These are phyloP conservation scores for Drosophila subquinaria DNA, from an alignment of 2,888 invertebrate species.

Conservation along the genomic window DNA sequence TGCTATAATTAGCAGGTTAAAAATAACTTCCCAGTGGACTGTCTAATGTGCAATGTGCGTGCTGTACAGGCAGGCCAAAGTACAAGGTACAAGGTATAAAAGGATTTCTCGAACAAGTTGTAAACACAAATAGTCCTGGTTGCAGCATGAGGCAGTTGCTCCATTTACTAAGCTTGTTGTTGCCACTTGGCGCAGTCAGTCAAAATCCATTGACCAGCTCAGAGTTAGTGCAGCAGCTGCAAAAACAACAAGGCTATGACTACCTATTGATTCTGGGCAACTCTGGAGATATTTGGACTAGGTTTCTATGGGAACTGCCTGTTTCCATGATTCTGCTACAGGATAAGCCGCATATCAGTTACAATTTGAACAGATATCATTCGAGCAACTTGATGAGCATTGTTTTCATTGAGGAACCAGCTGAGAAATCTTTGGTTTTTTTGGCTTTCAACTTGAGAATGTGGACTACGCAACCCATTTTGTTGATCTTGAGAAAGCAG, in stretches of 20 bases:
- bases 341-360: background rate
- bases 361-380: conserved; percentile 12
- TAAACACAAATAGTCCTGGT: background rate
- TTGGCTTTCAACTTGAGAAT: conserved; percentile 12
- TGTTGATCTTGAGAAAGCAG: conserved; percentile 23
- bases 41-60: conserved; percentile 27
- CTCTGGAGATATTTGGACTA: conserved; percentile 25
- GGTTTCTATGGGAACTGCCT: conserved; percentile 18
- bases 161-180: conserved; percentile 12
- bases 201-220: background rate
- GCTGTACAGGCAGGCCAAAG: background rate
- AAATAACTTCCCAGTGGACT: conserved; percentile 4
- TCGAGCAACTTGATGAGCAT: conserved; percentile 32
- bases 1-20: no score
- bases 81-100: background rate
- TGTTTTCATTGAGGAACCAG: conserved; percentile 23
- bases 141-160: conserved; percentile 33
- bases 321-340: conserved; percentile 36
- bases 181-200: conserved; percentile 1
- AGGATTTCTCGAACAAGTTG: background rate
- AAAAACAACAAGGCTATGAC: conserved; percentile 51
- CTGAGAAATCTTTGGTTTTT: conserved; percentile 12
- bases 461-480: conserved; percentile 34
- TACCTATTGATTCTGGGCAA: conserved; percentile 57
- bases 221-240: conserved; percentile 57